Evolutionary conservation across 1,140 invertebrate species (phyloP).

Genomic region (Mizuhopecten yessoensis): DNA sequence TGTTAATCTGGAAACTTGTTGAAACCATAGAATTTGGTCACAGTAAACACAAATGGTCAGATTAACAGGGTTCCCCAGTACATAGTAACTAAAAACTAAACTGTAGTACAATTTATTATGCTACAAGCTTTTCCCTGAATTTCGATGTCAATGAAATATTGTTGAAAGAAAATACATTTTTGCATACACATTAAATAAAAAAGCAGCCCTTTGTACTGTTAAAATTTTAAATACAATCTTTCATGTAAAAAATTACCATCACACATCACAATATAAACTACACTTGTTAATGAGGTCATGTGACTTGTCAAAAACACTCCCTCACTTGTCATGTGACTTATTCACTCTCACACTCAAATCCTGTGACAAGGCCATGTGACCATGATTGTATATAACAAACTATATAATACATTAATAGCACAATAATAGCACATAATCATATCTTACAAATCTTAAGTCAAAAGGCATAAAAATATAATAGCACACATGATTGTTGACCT

Average conservation of each 20-base stretch:
- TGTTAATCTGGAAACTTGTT: too few species aligned
- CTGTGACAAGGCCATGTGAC: conserved; percentile 17
- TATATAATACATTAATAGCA: conserved; percentile 23
- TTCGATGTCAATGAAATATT: neutral
- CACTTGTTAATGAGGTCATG: neutral
- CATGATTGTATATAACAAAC: conserved; percentile 35
- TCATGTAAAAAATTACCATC: neutral
- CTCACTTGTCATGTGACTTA: neutral
- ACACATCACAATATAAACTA: neutral
- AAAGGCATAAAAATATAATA: conserved; percentile 34
- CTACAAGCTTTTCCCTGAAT: neutral
- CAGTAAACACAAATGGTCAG: neutral
- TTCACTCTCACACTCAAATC: conserved; percentile 14
- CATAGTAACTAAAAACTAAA: neutral
- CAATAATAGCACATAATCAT: neutral
- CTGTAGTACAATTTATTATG: too few species aligned
- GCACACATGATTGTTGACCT: conserved; percentile 30
- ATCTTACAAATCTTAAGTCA: conserved; percentile 8
- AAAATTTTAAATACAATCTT: conserved; percentile 19
- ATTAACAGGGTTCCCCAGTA: neutral
- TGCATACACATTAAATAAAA: too few species aligned
- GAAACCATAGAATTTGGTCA: too few species aligned
- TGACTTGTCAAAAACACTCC: too few species aligned
- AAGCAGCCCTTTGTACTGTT: too few species aligned
- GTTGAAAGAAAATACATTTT: neutral